phyloP scores from a whole-genome alignment of 2,113 vertebrate species.

The Atrichornis clamosus region DNA sequence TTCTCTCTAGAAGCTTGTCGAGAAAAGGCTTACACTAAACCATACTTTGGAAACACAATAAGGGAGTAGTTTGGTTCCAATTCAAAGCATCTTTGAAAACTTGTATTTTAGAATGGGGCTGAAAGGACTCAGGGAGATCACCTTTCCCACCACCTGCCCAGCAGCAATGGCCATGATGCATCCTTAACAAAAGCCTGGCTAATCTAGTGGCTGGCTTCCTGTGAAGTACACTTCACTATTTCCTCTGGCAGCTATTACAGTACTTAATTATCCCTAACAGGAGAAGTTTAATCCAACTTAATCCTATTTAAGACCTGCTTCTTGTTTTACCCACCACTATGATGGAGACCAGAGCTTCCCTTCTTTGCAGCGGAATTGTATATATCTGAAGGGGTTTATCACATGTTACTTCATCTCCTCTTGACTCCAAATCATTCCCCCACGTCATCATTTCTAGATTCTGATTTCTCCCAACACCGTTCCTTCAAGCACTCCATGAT shows the following conservation, averaged over 20 bases:
- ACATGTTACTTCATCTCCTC: neutral
- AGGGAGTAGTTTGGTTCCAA: neutral
- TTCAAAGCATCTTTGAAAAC: neutral
- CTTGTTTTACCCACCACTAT: neutral
- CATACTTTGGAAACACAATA: neutral
- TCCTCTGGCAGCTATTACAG: neutral
- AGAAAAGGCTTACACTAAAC: neutral
- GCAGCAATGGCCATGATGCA: neutral
- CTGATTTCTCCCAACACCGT: neutral
- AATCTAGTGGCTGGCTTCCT: neutral
- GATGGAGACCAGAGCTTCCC: neutral
- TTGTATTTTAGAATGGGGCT: neutral
- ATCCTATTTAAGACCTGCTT: neutral
- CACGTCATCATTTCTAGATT: neutral
- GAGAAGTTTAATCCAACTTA: neutral
- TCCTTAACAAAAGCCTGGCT: neutral
- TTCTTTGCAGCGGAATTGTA: neutral
- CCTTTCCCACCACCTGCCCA: neutral
- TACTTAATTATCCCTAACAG: neutral
- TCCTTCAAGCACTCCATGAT: neutral
- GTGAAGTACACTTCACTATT: neutral
- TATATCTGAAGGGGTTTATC: neutral
- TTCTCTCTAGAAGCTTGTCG: neutral
- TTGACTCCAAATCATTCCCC: neutral
- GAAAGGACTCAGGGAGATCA: neutral